Evolutionary conservation across 2,797 vertebrate species (phyloP).

Genomic region (Huso huso): DNA sequence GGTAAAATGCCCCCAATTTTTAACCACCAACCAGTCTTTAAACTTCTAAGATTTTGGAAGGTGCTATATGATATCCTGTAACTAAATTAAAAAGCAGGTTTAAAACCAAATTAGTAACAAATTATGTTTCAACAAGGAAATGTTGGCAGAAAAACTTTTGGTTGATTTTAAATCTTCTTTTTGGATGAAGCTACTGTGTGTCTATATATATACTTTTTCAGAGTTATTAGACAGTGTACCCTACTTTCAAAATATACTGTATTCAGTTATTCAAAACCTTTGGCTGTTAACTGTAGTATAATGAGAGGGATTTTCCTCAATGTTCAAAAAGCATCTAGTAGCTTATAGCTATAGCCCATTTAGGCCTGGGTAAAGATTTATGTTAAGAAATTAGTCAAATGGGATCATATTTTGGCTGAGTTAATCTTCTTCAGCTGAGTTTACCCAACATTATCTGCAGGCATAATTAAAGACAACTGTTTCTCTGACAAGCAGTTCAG

Average conservation of each 20-base stretch:
- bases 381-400: conserved; percentile 82
- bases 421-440: conserved; percentile 69
- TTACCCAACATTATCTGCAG: conserved; percentile 67
- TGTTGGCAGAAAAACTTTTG: too few relatives aligned
- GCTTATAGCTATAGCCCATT: conserved; percentile 51
- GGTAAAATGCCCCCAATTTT: too few relatives aligned
- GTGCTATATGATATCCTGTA: too few relatives aligned
- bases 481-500: conserved; percentile 58
- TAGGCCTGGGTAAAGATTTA: conserved; percentile 70
- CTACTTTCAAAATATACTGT: too few relatives aligned
- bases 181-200: conserved; percentile 6
- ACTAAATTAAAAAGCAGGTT: too few relatives aligned
- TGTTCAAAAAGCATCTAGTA: conserved; percentile 47
- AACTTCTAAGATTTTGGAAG: too few relatives aligned
- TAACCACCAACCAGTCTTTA: too few relatives aligned
- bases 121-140: too few relatives aligned
- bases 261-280: conserved; percentile 3
- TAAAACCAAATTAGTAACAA: too few relatives aligned
- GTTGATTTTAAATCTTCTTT: too few relatives aligned
- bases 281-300: conserved; percentile 18
- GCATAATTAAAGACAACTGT: conserved; percentile 74
- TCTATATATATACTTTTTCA: not conserved
- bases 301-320: not conserved
- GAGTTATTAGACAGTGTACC: too few relatives aligned
- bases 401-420: conserved; percentile 78